Conservation (phyloP, 2,888 invertebrate genomes). For the Tenthredo livida region DNA sequence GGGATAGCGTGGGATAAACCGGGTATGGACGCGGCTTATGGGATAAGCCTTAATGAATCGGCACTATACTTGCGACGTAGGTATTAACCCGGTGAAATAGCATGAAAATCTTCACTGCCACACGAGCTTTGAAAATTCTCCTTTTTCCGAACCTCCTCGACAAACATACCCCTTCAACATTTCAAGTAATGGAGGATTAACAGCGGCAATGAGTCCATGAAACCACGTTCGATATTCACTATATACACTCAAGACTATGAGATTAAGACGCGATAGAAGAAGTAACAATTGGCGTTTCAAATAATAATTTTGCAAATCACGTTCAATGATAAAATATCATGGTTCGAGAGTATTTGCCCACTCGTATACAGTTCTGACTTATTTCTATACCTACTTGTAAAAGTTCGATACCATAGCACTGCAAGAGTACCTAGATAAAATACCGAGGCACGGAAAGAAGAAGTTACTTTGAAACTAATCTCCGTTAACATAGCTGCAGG, state of each 20-base stretch:
- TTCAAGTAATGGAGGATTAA: slow-evolving; percentile 17
- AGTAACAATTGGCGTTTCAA: neutral
- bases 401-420: neutral
- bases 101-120: slow-evolving; percentile 31
- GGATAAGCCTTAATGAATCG: slow-evolving; percentile 55
- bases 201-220: neutral
- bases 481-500: neutral
- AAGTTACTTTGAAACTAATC: slow-evolving; percentile 38
- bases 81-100: slow-evolving; percentile 44
- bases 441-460: neutral
- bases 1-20: slow-evolving; percentile 30
- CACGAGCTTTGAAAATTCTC: slow-evolving; percentile 18
- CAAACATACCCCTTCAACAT: neutral
- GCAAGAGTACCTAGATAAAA: neutral
- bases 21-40: slow-evolving; percentile 53
- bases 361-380: neutral
- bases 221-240: neutral
- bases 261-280: neutral
- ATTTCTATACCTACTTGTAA: neutral
- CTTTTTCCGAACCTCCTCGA: neutral
- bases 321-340: neutral
- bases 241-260: neutral
- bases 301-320: neutral
- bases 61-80: slow-evolving; percentile 26
- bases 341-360: neutral